phyloP scores from a whole-genome alignment of 2,888 invertebrate genomes.

The Zaprionus bogoriensis region DNA sequence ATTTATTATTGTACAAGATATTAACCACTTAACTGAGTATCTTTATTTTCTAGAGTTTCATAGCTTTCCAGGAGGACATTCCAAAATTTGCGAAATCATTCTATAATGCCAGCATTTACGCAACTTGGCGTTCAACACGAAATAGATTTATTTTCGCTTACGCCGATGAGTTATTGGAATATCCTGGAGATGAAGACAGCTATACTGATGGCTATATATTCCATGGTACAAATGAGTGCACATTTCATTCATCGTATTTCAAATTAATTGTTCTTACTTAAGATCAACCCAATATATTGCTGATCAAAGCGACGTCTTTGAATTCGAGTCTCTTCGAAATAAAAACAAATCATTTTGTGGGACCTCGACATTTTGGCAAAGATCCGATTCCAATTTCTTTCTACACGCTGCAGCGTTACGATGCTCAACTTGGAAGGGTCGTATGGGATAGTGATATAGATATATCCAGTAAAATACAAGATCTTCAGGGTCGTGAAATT shows the following conservation, averaged over 20 bases:
- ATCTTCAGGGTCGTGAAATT: conserved; percentile 77
- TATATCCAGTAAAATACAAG: conserved; percentile 52
- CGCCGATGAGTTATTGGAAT: conserved; percentile 42
- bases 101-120: conserved; percentile 64
- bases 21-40: no score
- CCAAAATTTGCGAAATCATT: conserved; percentile 63
- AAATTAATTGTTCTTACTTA: background rate
- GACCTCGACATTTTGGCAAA: conserved; percentile 46
- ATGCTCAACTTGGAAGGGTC: conserved; percentile 38
- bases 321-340: conserved; percentile 65
- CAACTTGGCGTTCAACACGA: conserved; percentile 68
- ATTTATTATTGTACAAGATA: no score
- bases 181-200: background rate
- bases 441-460: conserved; percentile 16
- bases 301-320: conserved; percentile 56
- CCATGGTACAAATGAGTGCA: conserved; percentile 46
- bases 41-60: conserved; percentile 54
- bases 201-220: conserved; percentile 61
- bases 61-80: conserved; percentile 78
- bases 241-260: background rate
- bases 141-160: conserved; percentile 72
- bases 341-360: conserved; percentile 77
- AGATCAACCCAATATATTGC: conserved; percentile 78
- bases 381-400: conserved; percentile 40
- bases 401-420: conserved; percentile 53